Percentiles rank a stretch among this genome's conserved stretches.
phyloP scores from a whole-genome alignment of 2,888 invertebrate species.

The Pollenia labialis region DNA sequence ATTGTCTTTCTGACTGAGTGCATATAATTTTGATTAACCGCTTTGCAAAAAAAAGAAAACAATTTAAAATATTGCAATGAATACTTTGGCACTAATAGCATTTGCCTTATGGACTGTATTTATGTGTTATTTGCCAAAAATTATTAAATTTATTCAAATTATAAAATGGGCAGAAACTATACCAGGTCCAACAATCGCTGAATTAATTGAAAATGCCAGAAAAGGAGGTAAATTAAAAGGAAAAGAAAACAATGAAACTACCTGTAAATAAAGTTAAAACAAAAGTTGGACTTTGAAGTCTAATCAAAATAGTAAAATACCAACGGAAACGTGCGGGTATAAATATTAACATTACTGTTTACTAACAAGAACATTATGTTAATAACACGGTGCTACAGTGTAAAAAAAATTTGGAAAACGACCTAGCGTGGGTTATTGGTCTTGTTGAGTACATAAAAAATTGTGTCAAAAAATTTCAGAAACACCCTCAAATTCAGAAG shows the following conservation, averaged over 20 bases:
- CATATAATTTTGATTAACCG: not conserved
- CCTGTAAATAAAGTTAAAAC: not conserved
- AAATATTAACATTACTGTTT: too few relatives aligned
- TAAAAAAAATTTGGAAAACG: too few relatives aligned
- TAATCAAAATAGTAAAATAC: too few relatives aligned
- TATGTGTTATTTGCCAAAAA: constrained; percentile 77
- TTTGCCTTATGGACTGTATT: constrained; percentile 79
- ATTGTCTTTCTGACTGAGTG: not conserved
- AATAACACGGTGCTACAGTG: too few relatives aligned
- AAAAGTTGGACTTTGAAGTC: constrained; percentile 54
- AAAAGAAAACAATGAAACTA: not conserved
- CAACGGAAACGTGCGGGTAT: not conserved
- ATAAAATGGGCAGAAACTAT: constrained; percentile 78
- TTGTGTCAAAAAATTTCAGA: too few relatives aligned
- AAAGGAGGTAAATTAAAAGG: constrained; percentile 79
- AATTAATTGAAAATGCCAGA: constrained; percentile 79
- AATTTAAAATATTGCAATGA: constrained; percentile 73
- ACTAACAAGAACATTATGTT: too few relatives aligned
- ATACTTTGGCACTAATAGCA: constrained; percentile 76
- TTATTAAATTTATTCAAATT: constrained; percentile 78
- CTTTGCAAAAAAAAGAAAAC: not conserved
- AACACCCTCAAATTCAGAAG: too few relatives aligned
- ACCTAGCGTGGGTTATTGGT: too few relatives aligned
- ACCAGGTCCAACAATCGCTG: constrained; percentile 80
- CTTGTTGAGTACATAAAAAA: too few relatives aligned